Evolutionary conservation across 2,797 vertebrate species (phyloP).

Genomic region (Hippocampus kuda): DNA sequence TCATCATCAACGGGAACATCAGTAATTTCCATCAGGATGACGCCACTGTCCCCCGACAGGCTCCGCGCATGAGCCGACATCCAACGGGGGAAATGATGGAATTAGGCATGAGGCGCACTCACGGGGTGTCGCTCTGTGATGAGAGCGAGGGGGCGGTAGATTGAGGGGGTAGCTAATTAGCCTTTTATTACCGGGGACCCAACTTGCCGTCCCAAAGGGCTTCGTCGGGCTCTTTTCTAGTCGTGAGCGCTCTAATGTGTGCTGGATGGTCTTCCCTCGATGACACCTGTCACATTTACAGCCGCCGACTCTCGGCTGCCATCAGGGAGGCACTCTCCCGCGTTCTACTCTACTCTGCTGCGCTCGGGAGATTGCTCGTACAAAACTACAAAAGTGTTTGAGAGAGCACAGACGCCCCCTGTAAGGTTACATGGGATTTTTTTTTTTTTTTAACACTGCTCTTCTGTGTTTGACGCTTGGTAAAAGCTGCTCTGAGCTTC

Average conservation of each 20-base stretch:
- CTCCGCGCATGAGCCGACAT: conserved; percentile 45
- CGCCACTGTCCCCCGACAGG: conserved; percentile 46
- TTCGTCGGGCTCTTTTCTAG: conserved; percentile 47
- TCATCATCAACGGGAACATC: conserved; percentile 58
- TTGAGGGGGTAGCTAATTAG: conserved; percentile 51
- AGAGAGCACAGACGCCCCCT: neutral
- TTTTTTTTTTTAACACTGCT: neutral
- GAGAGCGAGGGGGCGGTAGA: conserved; percentile 25
- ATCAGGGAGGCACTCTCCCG: neutral
- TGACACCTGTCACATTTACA: conserved; percentile 28
- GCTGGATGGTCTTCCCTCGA: conserved; percentile 18
- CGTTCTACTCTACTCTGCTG: neutral
- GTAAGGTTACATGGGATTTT: neutral
- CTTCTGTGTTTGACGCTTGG: neutral
- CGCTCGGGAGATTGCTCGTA: neutral
- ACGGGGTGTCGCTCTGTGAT: conserved; percentile 43
- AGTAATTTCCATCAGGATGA: conserved; percentile 59
- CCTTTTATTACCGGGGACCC: conserved; percentile 56
- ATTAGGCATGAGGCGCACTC: conserved; percentile 46
- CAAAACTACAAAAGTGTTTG: neutral
- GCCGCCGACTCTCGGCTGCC: neutral
- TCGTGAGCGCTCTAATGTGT: neutral
- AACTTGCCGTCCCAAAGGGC: conserved; percentile 41
- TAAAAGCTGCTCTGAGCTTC: neutral
- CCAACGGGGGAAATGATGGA: conserved; percentile 57